Evolutionary conservation across 1,140 invertebrate genomes (phyloP).

Genomic region (Metaphire vulgaris): DNA sequence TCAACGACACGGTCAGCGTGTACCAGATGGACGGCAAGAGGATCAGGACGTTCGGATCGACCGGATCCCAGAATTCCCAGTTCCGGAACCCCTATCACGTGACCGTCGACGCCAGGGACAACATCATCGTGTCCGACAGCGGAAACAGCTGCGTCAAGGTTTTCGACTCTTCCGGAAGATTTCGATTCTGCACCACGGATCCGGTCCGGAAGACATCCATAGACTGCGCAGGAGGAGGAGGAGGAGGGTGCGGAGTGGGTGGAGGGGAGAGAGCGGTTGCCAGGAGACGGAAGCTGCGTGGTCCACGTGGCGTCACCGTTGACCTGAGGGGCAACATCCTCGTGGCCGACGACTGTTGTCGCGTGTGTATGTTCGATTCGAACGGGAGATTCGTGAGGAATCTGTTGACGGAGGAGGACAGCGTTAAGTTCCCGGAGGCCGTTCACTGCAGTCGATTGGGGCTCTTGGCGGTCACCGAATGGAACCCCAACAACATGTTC

Average conservation of each 20-base stretch:
- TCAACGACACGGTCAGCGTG: conserved; percentile 24
- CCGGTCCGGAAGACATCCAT: not conserved
- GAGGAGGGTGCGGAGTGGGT: too few species aligned
- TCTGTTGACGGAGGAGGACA: conserved; percentile 21
- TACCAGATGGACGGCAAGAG: conserved; percentile 16
- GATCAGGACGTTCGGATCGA: conserved; percentile 21
- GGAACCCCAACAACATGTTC: conserved; percentile 23
- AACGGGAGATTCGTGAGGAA: conserved; percentile 19
- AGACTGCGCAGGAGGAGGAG: too few species aligned
- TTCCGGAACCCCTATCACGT: conserved; percentile 27
- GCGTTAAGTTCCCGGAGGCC: conserved; percentile 20
- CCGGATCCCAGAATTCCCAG: conserved; percentile 4
- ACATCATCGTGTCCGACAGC: conserved; percentile 23
- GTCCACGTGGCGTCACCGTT: conserved; percentile 11
- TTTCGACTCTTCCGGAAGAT: conserved; percentile 13
- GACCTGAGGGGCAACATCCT: conserved; percentile 22
- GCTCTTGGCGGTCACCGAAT: conserved; percentile 19
- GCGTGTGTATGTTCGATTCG: conserved; percentile 15
- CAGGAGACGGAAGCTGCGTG: not conserved
- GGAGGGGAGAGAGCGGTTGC: not conserved
- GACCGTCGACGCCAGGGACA: conserved; percentile 21
- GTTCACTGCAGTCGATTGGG: not conserved
- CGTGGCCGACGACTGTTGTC: conserved; percentile 25
- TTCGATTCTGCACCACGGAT: not conserved
- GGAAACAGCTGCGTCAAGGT: conserved; percentile 27